Base-by-base conservation (phyloP, 2,888 invertebrate species). In the Mechanitis mazaeus region DNA sequence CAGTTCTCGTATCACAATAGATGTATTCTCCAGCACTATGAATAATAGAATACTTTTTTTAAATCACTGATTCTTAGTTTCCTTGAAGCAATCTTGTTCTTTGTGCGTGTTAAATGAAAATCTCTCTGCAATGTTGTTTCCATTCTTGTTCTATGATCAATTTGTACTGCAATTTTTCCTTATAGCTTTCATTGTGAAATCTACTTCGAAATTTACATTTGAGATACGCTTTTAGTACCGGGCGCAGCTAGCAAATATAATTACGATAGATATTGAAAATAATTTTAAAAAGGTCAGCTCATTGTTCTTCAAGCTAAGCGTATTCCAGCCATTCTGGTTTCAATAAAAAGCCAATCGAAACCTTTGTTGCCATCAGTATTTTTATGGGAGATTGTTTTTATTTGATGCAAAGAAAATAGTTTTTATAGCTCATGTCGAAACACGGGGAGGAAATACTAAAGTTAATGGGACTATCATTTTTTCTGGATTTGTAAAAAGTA, bases 91-190 rank as follows among this genome's bases (percentile, higher is more conserved):
- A 31, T 50, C 50, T 50, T 50, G 50, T 50, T 50, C 50, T 50
- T 50, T 50, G 50, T 50, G 50, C 50, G 50, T 50, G 50, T 50
- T 50, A 50, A 50, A 50, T 50, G 50, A 50, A 50, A 50, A 50
- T 50, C 31, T 50, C 50, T 50, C 50, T 31, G 50, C 50, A 50
- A 50, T 50, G 50, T 50, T 50, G 50, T 50, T 50, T 28, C 50
- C 50, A 50, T 50, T 50, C 50, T 50, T 50, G 50, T 50, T 9
- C 50, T 50, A 50, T 50, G 50, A 50, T 50, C 50, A 50, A 50
- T 50, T 50, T 50, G 50, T 50, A 50, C 31, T 50, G 50, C 50
- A 50, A 50, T 50, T 50, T 50, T 50, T 50, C 50, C 50, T 50
- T 50, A 50, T 31, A 50, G 42, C 9, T 9, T 42, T 31, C 50